Evolutionary conservation across 2,888 invertebrate species (phyloP), one percentile per base, ranked within the genome.

Genomic region (Metalampra italica): DNA sequence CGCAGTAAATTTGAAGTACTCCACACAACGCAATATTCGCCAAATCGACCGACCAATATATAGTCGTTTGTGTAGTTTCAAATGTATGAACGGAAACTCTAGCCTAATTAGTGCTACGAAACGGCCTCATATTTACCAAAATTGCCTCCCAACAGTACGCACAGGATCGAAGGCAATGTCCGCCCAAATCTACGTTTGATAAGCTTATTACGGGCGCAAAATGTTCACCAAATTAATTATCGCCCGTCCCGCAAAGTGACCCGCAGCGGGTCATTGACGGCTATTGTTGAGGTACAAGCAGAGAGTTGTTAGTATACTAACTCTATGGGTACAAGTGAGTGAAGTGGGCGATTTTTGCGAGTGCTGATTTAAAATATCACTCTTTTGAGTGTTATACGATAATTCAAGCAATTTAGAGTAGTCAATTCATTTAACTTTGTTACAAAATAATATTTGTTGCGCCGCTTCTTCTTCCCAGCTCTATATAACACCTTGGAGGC

Each of bases 221-320:
- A 78, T 75, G 78, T 77, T 67, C 77, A 74, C 73, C 65, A 81
- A 84, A 85, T 87, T 88, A 87, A 88, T 88, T 88, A 82, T 78
- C 37, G 75, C 12, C n/a, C 9, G 72, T 68, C 71, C 69, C 60
- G 65, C n/a, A n/a, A n/a, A n/a, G 60, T 65, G 73, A 71, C 75
- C 77, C 65, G 63, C 64, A 60, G 67, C 60, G 68, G 63, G 54
- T 66, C 66, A 71, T 75, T 66, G 73, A 70, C 65, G 72, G 30
- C 12, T 29, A 32, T 9, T n/a, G n/a, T 14, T 29, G 42, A 2
- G 42, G 42, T 42, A 11, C 4, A 29, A 29, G 29, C n/a, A n/a
- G n/a, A n/a, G n/a, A n/a, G n/a, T n/a, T n/a, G n/a, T n/a, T n/a
- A n/a, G n/a, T n/a, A n/a, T n/a, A n/a, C n/a, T n/a, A n/a, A n/a